Evolutionary conservation across 2,888 invertebrate genomes (phyloP).

Genomic region (Spodoptera littoralis): DNA sequence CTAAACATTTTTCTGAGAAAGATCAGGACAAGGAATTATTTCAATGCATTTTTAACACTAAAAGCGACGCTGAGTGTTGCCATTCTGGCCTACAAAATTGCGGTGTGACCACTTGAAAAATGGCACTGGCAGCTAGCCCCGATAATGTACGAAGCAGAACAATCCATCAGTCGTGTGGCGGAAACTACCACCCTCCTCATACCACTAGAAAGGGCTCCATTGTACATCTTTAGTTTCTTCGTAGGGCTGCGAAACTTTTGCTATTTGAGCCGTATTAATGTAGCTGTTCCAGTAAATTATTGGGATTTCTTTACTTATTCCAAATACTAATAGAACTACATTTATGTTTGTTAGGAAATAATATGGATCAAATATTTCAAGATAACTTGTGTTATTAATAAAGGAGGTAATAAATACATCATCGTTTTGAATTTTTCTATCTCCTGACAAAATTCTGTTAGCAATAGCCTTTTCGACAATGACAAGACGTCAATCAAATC

Average conservation of each 20-base stretch:
- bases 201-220: constrained; percentile 55
- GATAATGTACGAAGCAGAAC: constrained; percentile 77
- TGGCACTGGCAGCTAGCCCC: constrained; percentile 70
- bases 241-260: constrained; percentile 41
- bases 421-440: neutral
- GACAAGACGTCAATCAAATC: constrained; percentile 29
- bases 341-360: constrained; percentile 4
- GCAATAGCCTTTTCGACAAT: constrained; percentile 6
- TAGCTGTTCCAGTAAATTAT: constrained; percentile 6
- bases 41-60: constrained; percentile 32
- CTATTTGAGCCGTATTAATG: constrained; percentile 27
- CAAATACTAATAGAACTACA: constrained; percentile 14
- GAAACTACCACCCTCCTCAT: constrained; percentile 58
- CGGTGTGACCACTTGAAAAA: constrained; percentile 76
- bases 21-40: constrained; percentile 12
- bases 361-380: neutral
- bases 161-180: constrained; percentile 70
- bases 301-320: neutral
- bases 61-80: constrained; percentile 57
- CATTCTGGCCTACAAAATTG: constrained; percentile 68
- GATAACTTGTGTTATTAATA: too few relatives aligned
- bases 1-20: too few relatives aligned
- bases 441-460: neutral
- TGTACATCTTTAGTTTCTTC: constrained; percentile 53
- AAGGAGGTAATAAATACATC: neutral